Conservation (phyloP, 2,888 invertebrate genomes). For the Nemoura dubitans region DNA sequence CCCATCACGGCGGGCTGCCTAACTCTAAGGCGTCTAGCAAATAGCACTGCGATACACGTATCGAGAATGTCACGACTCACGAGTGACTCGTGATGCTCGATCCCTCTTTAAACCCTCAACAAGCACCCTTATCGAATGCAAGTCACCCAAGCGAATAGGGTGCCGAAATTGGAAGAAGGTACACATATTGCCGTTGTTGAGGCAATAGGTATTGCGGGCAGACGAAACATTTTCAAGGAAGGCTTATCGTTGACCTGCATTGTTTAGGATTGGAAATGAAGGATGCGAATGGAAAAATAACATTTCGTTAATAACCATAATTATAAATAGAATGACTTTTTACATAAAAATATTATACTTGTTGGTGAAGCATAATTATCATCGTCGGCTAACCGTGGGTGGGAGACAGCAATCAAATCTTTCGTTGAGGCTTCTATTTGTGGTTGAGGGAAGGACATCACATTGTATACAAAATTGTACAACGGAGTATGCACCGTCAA, state of each 20-base stretch:
- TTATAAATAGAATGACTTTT: too few relatives aligned
- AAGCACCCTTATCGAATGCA: neutral
- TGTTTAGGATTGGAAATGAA: neutral
- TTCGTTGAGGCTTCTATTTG: too few relatives aligned
- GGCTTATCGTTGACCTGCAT: neutral
- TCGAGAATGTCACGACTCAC: neutral
- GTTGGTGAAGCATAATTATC: too few relatives aligned
- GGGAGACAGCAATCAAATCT: too few relatives aligned
- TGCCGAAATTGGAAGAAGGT: neutral
- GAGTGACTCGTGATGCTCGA: neutral
- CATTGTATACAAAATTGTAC: too few relatives aligned
- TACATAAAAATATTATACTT: too few relatives aligned
- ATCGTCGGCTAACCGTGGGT: too few relatives aligned
- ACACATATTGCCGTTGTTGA: neutral
- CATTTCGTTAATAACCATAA: too few relatives aligned
- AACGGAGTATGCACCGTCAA: too few relatives aligned
- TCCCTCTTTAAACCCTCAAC: neutral
- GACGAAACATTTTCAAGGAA: neutral
- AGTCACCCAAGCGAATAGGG: neutral
- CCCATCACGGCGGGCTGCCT: neutral
- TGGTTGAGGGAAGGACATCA: too few relatives aligned
- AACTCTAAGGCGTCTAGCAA: neutral
- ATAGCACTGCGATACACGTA: too few relatives aligned
- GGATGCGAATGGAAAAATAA: too few relatives aligned
- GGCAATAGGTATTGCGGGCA: neutral